phyloP scores from a whole-genome alignment of 1,140 invertebrate genomes.

The Colletes gigas region DNA sequence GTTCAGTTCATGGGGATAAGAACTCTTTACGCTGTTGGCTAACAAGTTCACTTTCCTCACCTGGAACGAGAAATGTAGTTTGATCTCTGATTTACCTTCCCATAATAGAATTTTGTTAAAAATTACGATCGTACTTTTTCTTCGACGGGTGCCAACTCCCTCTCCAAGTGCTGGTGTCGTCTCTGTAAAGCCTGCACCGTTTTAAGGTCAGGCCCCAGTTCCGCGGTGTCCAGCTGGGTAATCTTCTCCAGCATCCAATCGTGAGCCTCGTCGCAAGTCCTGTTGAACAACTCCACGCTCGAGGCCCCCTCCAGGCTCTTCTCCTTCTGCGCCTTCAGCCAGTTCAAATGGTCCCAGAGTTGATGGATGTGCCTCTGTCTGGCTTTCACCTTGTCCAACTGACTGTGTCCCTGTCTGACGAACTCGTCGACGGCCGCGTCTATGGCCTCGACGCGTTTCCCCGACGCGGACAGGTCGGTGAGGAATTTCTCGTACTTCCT shows the following conservation, averaged over 20 bases:
- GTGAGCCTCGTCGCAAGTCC: conserved; percentile 94
- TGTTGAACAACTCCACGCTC: conserved; percentile 96
- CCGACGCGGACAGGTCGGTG: conserved; percentile 96
- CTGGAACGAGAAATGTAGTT: conserved; percentile 31
- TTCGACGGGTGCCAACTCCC: conserved; percentile 93
- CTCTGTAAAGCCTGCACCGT: conserved; percentile 95
- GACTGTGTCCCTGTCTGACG: conserved; percentile 91
- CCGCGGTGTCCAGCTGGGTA: conserved; percentile 89
- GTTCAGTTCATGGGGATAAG: conserved; percentile 93
- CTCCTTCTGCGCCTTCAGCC: conserved; percentile 94
- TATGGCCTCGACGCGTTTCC: conserved; percentile 93
- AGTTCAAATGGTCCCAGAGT: conserved; percentile 93
- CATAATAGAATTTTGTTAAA: not conserved
- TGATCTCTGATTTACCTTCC: not conserved
- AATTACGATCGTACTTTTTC: conserved; percentile 87
- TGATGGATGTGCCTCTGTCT: conserved; percentile 92
- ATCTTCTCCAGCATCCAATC: conserved; percentile 98
- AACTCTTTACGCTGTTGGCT: conserved; percentile 91
- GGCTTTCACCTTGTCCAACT: conserved; percentile 92
- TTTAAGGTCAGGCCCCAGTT: conserved; percentile 91
- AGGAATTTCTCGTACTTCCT: conserved; percentile 98
- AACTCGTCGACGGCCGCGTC: conserved; percentile 94
- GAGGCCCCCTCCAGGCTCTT: conserved; percentile 95
- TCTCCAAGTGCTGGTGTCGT: conserved; percentile 93
- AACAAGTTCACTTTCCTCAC: conserved; percentile 87